Conservation (phyloP, 2,797 vertebrate genomes). For the Rhyacichthys aspro region DNA sequence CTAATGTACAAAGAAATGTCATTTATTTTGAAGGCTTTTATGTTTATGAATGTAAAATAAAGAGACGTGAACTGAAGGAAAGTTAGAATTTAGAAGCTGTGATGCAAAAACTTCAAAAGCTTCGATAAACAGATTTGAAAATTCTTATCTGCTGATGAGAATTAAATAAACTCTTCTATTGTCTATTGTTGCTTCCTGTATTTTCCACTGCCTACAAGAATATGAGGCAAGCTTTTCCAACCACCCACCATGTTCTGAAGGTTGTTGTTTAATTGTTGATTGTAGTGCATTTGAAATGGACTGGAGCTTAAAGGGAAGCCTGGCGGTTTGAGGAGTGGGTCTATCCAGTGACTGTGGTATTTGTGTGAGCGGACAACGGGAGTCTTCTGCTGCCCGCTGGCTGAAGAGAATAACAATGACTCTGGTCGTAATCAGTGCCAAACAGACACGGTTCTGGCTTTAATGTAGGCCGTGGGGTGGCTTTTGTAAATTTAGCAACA, state of each 20-base stretch:
- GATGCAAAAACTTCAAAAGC: too few species aligned
- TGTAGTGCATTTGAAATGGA: conserved; percentile 44
- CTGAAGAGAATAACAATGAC: conserved; percentile 70
- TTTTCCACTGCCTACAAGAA: conserved; percentile 31
- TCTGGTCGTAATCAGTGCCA: conserved; percentile 54
- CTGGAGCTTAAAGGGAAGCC: conserved; percentile 41
- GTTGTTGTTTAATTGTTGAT: conserved; percentile 44
- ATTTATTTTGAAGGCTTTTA: too few species aligned
- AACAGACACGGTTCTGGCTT: conserved; percentile 37
- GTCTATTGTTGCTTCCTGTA: conserved; percentile 27
- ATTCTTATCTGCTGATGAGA: too few species aligned
- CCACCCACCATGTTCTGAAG: conserved; percentile 51
- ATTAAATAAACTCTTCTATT: background rate
- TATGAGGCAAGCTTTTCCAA: conserved; percentile 39
- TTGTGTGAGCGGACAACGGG: conserved; percentile 53
- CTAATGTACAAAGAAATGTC: too few species aligned
- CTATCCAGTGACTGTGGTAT: conserved; percentile 47
- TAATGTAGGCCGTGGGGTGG: conserved; percentile 10
- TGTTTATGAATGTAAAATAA: too few species aligned
- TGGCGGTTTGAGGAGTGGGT: conserved; percentile 22
- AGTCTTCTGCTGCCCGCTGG: conserved; percentile 34
- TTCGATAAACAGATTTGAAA: too few species aligned
- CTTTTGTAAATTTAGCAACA: conserved; percentile 29
- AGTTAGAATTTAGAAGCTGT: too few species aligned
- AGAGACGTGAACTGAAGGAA: too few species aligned